Conservation (phyloP, 2,113 vertebrate genomes). For the Zosterops japonicus region DNA sequence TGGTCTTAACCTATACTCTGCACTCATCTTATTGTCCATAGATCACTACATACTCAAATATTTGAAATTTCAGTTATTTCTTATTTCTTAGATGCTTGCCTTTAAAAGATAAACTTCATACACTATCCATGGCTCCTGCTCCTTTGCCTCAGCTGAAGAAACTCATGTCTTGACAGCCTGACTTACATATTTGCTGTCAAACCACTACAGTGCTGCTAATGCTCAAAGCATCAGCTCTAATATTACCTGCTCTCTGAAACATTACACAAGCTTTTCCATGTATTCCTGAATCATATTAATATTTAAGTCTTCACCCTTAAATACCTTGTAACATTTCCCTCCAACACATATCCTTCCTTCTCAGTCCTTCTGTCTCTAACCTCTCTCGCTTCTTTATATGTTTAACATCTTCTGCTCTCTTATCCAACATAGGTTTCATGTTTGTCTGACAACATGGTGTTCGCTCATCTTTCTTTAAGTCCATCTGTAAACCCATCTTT, state of each 20-base stretch:
- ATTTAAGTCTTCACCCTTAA: not conserved
- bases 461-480: not conserved
- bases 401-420: not conserved
- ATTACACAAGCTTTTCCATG: not conserved
- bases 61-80: not conserved
- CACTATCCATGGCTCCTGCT: rapidly evolving
- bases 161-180: not conserved
- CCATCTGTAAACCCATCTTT: not conserved
- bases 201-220: not conserved
- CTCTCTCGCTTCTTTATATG: not conserved
- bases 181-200: not conserved
- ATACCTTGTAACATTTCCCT: not conserved
- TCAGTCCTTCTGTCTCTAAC: not conserved
- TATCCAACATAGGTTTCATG: rapidly evolving
- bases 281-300: not conserved
- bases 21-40: not conserved
- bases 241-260: not conserved
- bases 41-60: not conserved
- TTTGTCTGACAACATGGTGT: not conserved
- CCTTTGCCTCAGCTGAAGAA: not conserved
- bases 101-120: not conserved
- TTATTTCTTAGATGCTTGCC: not conserved
- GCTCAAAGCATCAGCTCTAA: not conserved
- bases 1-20: not conserved
- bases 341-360: not conserved